Percentiles rank a stretch among this genome's conserved stretches.
Conservation (phyloP, 2,797 vertebrate species). For the Scolopax rusticola region DNA sequence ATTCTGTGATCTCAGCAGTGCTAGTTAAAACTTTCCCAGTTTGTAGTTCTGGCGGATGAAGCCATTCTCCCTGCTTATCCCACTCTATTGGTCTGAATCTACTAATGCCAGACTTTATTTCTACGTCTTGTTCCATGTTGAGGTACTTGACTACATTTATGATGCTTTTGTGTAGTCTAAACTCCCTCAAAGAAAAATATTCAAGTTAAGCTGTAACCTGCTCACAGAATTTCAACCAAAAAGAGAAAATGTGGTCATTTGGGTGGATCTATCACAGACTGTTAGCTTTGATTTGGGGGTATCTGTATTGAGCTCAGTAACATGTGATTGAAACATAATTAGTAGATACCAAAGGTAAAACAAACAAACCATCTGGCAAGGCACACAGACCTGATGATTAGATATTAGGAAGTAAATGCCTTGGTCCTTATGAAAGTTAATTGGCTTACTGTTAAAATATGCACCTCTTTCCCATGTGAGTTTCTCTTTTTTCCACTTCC, state of each 20-base stretch:
- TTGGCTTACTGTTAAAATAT: background rate
- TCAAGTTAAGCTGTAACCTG: background rate
- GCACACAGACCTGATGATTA: background rate
- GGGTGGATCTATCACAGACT: background rate
- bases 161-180: background rate
- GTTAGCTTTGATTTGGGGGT: background rate
- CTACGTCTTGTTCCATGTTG: background rate
- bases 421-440: background rate
- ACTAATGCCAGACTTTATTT: background rate
- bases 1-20: background rate
- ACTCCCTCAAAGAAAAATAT: background rate
- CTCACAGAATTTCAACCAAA: background rate
- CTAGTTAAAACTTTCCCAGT: background rate
- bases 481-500: background rate
- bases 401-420: background rate
- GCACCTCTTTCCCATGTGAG: background rate
- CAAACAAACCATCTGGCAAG: background rate
- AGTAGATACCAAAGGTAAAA: background rate
- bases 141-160: background rate
- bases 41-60: background rate
- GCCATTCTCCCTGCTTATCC: background rate
- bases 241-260: background rate
- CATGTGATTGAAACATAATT: background rate
- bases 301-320: background rate
- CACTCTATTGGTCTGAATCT: background rate